These are phyloP conservation scores for Diplodus puntazzo DNA, from an alignment of 2,797 vertebrate species.

Conservation along the genomic window DNA sequence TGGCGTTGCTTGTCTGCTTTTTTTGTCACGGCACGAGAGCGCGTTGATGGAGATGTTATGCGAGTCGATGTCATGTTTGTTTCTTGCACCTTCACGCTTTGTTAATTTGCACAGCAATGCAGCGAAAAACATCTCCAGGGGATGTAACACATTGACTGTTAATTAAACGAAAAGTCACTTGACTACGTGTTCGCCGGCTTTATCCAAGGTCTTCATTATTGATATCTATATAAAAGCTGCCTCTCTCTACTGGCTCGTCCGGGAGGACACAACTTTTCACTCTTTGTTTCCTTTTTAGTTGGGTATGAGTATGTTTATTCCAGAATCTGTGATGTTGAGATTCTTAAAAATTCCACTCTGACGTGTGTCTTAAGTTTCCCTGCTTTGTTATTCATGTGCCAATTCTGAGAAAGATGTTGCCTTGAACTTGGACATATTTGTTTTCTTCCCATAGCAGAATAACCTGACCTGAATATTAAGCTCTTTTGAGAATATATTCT, in stretches of 20 bases:
- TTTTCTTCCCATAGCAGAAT: background rate
- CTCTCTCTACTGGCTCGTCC: background rate
- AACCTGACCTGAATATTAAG: background rate
- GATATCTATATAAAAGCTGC: constrained; percentile 6
- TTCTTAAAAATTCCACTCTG: background rate
- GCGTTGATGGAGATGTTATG: constrained; percentile 41
- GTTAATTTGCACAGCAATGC: constrained; percentile 47
- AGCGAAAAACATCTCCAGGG: constrained; percentile 25
- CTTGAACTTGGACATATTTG: background rate
- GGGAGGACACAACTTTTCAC: background rate
- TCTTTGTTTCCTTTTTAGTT: background rate
- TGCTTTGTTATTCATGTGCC: background rate
- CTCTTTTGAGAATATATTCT: too few relatives aligned
- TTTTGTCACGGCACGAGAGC: constrained; percentile 19
- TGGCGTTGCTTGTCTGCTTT: constrained; percentile 17
- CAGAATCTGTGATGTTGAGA: background rate
- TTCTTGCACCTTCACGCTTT: constrained; percentile 28
- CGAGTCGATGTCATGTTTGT: constrained; percentile 39
- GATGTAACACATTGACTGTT: constrained; percentile 30
- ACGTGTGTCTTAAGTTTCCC: background rate
- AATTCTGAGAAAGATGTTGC: background rate
- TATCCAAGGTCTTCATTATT: constrained; percentile 31
- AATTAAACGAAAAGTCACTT: constrained; percentile 49
- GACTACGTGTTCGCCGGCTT: constrained; percentile 14
- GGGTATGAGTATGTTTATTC: background rate